These are phyloP conservation scores for Alethe castanea DNA, from an alignment of 2,113 vertebrate species.

Conservation along the genomic window DNA sequence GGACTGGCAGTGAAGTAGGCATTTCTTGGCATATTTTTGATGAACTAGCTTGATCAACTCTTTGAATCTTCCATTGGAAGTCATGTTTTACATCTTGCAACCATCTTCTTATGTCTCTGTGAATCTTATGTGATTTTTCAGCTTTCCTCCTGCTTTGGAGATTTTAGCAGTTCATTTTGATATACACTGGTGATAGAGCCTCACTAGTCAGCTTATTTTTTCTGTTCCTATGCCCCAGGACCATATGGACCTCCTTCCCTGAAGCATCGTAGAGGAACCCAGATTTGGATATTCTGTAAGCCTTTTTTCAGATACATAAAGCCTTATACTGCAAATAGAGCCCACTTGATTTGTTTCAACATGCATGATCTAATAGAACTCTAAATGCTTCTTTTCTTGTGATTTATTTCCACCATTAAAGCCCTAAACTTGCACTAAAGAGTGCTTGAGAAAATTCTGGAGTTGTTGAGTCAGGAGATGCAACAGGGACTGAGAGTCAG, in stretches of 20 bases:
- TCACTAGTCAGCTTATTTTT: neutral
- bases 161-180: neutral
- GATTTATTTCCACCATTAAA: constrained; percentile 1
- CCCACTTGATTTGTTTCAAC: neutral
- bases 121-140: neutral
- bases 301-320: neutral
- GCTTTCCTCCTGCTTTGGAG: neutral
- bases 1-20: neutral
- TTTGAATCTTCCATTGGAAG: neutral
- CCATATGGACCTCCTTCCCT: neutral
- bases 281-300: neutral
- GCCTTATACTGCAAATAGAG: neutral
- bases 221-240: neutral
- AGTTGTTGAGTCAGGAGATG: neutral
- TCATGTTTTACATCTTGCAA: neutral
- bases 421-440: neutral
- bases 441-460: neutral
- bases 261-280: neutral
- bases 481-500: neutral
- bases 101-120: neutral
- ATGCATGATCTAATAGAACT: neutral
- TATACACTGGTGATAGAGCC: neutral
- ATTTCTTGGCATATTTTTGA: neutral
- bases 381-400: neutral
- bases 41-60: neutral